Percentiles rank a stretch among this genome's conserved stretches.
phyloP scores from a whole-genome alignment of 2,888 invertebrate genomes.

The Pheosia gnoma region DNA sequence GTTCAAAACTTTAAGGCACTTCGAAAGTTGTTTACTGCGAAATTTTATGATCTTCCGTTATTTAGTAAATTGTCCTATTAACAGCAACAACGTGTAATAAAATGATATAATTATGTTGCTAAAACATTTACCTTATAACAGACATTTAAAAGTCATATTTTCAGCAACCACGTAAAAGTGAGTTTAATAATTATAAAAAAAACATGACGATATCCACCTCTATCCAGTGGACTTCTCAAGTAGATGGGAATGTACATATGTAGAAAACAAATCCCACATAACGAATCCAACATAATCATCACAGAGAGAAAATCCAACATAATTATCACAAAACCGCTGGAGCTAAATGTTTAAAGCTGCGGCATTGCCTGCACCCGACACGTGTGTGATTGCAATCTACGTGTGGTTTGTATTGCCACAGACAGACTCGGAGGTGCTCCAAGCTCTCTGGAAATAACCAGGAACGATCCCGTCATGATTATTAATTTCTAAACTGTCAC shows the following conservation, averaged over 20 bases:
- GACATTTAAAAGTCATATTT: too few species aligned
- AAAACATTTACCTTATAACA: too few species aligned
- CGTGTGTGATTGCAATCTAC: conserved; percentile 33
- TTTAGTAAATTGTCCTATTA: background rate
- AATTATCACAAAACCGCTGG: conserved; percentile 6
- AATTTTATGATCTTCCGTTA: conserved; percentile 1
- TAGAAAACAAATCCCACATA: too few species aligned
- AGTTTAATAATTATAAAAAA: too few species aligned
- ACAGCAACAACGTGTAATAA: too few species aligned
- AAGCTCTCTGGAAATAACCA: background rate
- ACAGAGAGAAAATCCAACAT: conserved; percentile 2
- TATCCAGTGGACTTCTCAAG: too few species aligned
- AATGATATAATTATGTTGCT: too few species aligned
- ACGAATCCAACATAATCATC: background rate
- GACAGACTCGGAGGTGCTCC: conserved; percentile 10
- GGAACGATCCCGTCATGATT: too few species aligned
- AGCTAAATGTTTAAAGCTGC: conserved; percentile 32
- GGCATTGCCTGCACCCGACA: conserved; percentile 38
- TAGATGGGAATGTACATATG: too few species aligned
- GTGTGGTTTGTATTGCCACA: conserved; percentile 36
- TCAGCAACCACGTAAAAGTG: too few species aligned
- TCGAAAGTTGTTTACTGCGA: conserved; percentile 24
- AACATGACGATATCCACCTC: too few species aligned
- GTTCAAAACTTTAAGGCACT: conserved; percentile 26
- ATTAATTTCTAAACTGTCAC: too few species aligned